These are phyloP conservation scores for Regulus satrapa DNA, from an alignment of 2,113 vertebrate species.

Conservation along the genomic window DNA sequence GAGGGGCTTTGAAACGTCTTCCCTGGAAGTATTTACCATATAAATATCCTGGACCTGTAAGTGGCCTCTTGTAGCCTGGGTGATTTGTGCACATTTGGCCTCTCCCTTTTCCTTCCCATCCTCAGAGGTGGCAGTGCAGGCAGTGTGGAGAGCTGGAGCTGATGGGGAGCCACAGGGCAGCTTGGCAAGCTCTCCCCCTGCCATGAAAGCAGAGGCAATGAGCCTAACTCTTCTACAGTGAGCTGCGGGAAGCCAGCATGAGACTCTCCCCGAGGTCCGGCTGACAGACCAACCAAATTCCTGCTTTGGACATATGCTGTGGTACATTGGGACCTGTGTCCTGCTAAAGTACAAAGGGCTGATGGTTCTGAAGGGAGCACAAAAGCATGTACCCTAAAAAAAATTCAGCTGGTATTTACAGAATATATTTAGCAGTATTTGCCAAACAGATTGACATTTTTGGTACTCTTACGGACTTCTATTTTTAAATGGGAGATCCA, in stretches of 20 bases:
- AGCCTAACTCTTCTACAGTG: background rate
- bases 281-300: background rate
- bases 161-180: background rate
- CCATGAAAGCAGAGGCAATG: background rate
- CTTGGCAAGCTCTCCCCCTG: background rate
- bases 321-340: background rate
- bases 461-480: background rate
- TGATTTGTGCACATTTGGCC: background rate
- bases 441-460: background rate
- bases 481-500: background rate
- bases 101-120: background rate
- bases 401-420: background rate
- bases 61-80: background rate
- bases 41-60: background rate
- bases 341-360: background rate
- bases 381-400: background rate
- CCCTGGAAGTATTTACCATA: background rate
- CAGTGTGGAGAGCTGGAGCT: background rate
- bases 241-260: fast-evolving
- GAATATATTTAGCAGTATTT: background rate
- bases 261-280: background rate
- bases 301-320: background rate
- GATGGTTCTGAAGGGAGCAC: background rate
- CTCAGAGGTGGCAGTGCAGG: background rate
- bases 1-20: background rate